phyloP scores from a whole-genome alignment of 2,113 vertebrate genomes.

The Neolamprologus falcicula region DNA sequence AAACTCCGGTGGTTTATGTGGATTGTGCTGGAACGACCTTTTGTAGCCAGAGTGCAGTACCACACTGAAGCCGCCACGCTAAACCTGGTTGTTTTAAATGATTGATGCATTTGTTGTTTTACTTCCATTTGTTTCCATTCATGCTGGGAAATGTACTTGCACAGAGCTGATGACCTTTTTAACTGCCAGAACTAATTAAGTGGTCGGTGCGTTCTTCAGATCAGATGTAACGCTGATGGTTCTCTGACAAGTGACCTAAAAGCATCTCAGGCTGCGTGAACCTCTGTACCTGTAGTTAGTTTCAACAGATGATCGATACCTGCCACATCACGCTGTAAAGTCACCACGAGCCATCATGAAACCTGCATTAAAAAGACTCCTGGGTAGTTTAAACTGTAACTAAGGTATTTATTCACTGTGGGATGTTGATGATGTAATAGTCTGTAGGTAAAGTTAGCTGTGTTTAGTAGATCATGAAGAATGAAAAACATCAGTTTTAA shows the following conservation, averaged over 20 bases:
- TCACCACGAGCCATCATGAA: accelerated
- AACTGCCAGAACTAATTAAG: background rate
- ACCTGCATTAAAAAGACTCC: background rate
- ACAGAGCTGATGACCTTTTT: background rate
- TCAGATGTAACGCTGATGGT: background rate
- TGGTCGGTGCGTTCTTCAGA: background rate
- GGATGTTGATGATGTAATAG: background rate
- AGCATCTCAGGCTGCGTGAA: background rate
- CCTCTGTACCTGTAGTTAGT: background rate
- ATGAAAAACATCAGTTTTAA: background rate
- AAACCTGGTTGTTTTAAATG: background rate
- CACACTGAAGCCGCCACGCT: accelerated
- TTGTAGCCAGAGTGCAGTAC: background rate
- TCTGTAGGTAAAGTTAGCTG: background rate
- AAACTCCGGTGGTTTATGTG: background rate
- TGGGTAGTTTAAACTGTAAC: background rate
- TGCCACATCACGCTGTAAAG: accelerated
- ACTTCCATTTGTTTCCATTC: background rate
- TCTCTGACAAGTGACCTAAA: background rate
- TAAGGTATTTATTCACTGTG: background rate
- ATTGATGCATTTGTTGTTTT: background rate
- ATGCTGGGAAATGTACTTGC: background rate
- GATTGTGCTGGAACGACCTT: background rate
- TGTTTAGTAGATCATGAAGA: background rate
- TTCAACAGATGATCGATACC: background rate